Conservation (phyloP, 2,797 vertebrate species). For the Acipenser ruthenus region DNA sequence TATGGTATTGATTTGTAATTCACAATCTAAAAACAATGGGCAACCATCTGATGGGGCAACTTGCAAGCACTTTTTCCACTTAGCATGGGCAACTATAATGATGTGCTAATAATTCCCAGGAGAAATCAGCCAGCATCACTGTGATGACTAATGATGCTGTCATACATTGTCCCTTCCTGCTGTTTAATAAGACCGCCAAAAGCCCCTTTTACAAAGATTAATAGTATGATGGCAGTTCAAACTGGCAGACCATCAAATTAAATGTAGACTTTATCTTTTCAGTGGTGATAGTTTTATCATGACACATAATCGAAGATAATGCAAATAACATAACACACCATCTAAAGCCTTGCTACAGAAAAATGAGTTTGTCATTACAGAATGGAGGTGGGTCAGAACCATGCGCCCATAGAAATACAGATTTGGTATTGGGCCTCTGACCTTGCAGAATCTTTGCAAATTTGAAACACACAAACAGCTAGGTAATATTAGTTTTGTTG, state of each 20-base stretch:
- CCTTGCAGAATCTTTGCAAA: too few species aligned
- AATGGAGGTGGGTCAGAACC: slow-evolving; percentile 3
- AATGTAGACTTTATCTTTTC: slow-evolving; percentile 39
- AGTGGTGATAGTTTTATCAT: slow-evolving; percentile 10
- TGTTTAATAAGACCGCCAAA: slow-evolving; percentile 49
- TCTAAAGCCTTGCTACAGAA: slow-evolving; percentile 4
- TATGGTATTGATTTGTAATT: too few species aligned
- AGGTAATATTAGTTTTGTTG: too few species aligned
- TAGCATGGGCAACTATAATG: slow-evolving; percentile 20
- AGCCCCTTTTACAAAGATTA: slow-evolving; percentile 51
- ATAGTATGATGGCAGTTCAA: slow-evolving; percentile 31
- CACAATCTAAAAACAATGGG: too few species aligned
- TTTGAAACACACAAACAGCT: too few species aligned
- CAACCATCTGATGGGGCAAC: too few species aligned
- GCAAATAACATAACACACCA: background rate
- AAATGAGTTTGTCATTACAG: slow-evolving; percentile 6
- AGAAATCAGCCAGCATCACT: slow-evolving; percentile 47
- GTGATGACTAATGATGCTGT: slow-evolving; percentile 59
- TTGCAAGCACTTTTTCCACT: too few species aligned
- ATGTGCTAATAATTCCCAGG: slow-evolving; percentile 49
- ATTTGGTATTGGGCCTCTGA: background rate
- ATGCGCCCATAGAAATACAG: background rate
- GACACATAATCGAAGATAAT: background rate
- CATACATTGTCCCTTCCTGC: slow-evolving; percentile 45
- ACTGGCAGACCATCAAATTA: slow-evolving; percentile 47